Evolutionary conservation across 1,140 invertebrate genomes (phyloP).

Genomic region (Hormaphis cornu): DNA sequence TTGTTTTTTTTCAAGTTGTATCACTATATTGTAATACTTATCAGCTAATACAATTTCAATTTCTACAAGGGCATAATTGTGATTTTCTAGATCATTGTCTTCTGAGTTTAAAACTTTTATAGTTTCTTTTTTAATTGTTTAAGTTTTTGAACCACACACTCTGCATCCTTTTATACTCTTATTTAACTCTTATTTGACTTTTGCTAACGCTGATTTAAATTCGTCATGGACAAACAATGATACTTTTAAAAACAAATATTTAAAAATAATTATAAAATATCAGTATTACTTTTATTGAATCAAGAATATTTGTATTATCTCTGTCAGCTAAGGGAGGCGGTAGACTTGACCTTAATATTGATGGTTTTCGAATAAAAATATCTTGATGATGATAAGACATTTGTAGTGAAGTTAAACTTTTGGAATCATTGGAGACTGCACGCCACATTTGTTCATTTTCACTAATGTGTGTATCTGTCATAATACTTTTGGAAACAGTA

Average conservation of each 20-base stretch:
- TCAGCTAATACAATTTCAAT: conserved; percentile 3
- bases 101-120: background rate
- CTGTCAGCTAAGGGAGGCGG: background rate
- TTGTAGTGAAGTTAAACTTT: conserved; percentile 14
- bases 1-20: conserved; percentile 25
- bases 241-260: background rate
- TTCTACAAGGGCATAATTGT: background rate
- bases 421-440: background rate
- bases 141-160: background rate
- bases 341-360: conserved; percentile 9
- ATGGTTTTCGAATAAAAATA: conserved; percentile 1
- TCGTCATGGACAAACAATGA: background rate
- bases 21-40: background rate
- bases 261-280: background rate
- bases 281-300: background rate
- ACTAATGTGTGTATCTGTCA: background rate
- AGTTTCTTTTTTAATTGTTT: background rate
- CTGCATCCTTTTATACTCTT: conserved; percentile 19
- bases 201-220: background rate
- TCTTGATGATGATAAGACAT: conserved; percentile 13
- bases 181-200: background rate
- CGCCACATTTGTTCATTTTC: conserved; percentile 27
- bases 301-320: background rate
- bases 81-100: background rate
- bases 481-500: conserved; percentile 20